Conservation (phyloP, 2,888 invertebrate genomes). For the Fragum whitleyi region DNA sequence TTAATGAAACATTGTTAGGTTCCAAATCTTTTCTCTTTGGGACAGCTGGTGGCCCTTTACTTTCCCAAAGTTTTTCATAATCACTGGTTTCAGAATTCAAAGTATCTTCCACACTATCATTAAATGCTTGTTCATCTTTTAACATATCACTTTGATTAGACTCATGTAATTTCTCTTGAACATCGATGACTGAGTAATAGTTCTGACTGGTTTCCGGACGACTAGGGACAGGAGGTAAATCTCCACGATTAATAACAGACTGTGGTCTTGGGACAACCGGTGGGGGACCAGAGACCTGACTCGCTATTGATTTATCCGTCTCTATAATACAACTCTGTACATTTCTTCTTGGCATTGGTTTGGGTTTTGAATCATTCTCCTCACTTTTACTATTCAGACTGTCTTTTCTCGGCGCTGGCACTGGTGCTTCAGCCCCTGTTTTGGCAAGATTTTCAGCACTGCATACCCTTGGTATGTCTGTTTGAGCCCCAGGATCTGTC, state of each 20-base stretch:
- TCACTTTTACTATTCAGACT: slow-evolving; percentile 42
- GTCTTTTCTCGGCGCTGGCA: slow-evolving; percentile 49
- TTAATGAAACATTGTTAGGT: slow-evolving; percentile 34
- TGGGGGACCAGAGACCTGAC: slow-evolving; percentile 41
- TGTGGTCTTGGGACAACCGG: slow-evolving; percentile 60
- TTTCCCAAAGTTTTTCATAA: slow-evolving; percentile 41
- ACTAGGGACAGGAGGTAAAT: slow-evolving; percentile 48
- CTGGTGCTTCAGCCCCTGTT: slow-evolving; percentile 23
- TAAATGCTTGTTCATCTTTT: slow-evolving; percentile 16
- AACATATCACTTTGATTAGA: slow-evolving; percentile 12
- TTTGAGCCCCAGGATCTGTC: slow-evolving; percentile 44
- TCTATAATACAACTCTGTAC: slow-evolving; percentile 67
- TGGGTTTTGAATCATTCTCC: slow-evolving; percentile 52
- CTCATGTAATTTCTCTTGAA: neutral
- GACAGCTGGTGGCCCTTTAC: slow-evolving; percentile 39
- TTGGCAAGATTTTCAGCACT: slow-evolving; percentile 70
- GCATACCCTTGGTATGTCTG: slow-evolving; percentile 61
- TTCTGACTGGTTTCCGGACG: slow-evolving; percentile 55
- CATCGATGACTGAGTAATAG: slow-evolving; percentile 45
- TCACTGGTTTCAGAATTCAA: neutral
- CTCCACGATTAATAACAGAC: slow-evolving; percentile 36
- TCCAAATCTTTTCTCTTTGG: slow-evolving; percentile 50
- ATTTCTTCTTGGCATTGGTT: slow-evolving; percentile 71
- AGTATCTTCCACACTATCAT: neutral
- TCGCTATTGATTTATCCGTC: neutral